Conservation (phyloP, 2,113 vertebrate species). For the Rhabdomys dilectus region DNA sequence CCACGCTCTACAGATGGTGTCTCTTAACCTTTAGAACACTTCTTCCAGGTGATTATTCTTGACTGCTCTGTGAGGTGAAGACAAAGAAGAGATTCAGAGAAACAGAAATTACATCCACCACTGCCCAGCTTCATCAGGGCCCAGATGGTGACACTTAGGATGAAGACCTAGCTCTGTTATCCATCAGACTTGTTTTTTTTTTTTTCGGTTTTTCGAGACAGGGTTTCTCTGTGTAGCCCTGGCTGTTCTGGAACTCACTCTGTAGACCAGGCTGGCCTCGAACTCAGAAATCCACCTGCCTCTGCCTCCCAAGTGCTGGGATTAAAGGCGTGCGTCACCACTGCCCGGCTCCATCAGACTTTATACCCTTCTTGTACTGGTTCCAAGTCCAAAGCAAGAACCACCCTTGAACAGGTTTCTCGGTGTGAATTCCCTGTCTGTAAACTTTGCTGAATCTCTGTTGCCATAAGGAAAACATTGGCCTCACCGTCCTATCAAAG, state of each 20-base stretch:
- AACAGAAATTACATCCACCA: background rate
- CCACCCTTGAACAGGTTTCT: background rate
- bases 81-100: background rate
- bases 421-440: background rate
- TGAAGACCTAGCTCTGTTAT: background rate
- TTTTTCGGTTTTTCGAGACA: too few relatives aligned
- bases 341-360: too few relatives aligned
- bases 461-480: background rate
- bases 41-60: background rate
- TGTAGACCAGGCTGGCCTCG: too few relatives aligned
- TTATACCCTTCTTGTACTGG: background rate
- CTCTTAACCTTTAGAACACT: background rate
- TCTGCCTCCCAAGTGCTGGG: too few relatives aligned
- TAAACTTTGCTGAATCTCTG: background rate
- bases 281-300: too few relatives aligned
- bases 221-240: too few relatives aligned
- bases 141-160: background rate
- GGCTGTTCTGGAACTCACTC: too few relatives aligned
- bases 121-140: too few relatives aligned
- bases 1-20: background rate
- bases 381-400: background rate
- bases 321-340: too few relatives aligned
- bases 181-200: too few relatives aligned
- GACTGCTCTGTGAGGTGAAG: background rate
- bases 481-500: background rate